phyloP scores from a whole-genome alignment of 2,113 vertebrate species.

The Toxotes chatareus region DNA sequence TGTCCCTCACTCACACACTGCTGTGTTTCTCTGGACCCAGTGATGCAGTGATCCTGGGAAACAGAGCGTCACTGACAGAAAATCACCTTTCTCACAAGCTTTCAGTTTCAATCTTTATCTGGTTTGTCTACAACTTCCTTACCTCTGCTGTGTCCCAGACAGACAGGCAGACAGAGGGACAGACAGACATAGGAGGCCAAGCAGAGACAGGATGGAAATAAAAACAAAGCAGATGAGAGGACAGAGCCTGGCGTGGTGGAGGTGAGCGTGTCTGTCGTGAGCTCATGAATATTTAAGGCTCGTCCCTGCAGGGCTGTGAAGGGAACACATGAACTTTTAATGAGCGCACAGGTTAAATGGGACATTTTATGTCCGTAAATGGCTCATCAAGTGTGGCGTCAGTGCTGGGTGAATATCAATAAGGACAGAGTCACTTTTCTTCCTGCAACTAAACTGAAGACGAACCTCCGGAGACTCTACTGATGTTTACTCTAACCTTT shows the following conservation, averaged over 20 bases:
- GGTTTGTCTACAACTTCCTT: background rate
- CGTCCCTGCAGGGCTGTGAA: conserved; percentile 5
- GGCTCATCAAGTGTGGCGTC: conserved; percentile 27
- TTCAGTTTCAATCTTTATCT: background rate
- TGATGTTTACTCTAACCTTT: background rate
- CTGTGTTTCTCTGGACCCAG: too few species aligned
- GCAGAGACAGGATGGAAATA: background rate
- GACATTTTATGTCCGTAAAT: conserved; percentile 53
- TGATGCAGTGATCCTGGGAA: too few species aligned
- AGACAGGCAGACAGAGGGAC: background rate
- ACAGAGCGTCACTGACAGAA: too few species aligned
- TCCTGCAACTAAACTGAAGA: background rate
- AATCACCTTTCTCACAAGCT: background rate
- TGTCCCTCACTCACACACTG: too few species aligned
- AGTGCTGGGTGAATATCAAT: conserved; percentile 50
- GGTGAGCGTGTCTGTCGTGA: conserved; percentile 21
- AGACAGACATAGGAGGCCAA: background rate
- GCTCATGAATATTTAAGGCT: conserved; percentile 54
- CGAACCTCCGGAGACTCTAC: background rate
- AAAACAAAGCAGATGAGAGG: conserved; percentile 8
- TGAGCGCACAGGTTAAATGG: conserved; percentile 53
- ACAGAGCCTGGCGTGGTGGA: conserved; percentile 13
- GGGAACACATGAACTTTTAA: conserved; percentile 54
- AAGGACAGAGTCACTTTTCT: conserved; percentile 16
- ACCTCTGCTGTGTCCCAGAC: conserved; percentile 10